These are phyloP conservation scores for Emydura subglobosa DNA, from an alignment of 2,113 vertebrate genomes.

Conservation along the genomic window DNA sequence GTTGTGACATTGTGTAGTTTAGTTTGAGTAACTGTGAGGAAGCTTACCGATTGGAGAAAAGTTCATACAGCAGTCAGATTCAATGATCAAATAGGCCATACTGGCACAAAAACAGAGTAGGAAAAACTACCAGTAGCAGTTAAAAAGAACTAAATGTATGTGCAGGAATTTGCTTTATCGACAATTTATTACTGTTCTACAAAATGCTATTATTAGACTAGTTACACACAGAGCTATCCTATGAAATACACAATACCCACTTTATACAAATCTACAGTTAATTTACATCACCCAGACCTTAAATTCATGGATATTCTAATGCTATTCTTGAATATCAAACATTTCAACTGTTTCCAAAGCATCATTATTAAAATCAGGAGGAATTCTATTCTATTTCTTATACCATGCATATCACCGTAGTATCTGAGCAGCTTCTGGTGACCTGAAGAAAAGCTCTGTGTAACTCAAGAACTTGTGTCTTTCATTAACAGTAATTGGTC, in stretches of 20 bases:
- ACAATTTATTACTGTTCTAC: not conserved
- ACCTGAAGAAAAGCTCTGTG: not conserved
- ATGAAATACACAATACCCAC: not conserved
- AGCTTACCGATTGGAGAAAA: not conserved
- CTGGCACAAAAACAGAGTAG: not conserved
- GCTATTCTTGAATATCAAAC: not conserved
- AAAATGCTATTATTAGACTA: not conserved
- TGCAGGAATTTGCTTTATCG: not conserved
- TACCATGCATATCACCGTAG: not conserved
- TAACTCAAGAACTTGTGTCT: not conserved
- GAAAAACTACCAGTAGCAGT: not conserved
- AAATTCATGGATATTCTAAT: not conserved
- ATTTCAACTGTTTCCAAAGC: not conserved
- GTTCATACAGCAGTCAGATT: not conserved
- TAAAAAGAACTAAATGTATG: not conserved
- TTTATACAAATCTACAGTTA: not conserved
- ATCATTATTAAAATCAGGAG: not conserved
- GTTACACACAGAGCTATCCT: not conserved
- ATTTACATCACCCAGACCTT: not conserved
- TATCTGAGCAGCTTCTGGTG: not conserved
- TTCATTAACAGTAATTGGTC: not conserved
- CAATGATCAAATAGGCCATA: not conserved
- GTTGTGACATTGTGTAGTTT: no score
- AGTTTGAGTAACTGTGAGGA: no score
- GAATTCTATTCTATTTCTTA: not conserved